Conservation (phyloP, 2,888 invertebrate species). For the Pollenia labialis region DNA sequence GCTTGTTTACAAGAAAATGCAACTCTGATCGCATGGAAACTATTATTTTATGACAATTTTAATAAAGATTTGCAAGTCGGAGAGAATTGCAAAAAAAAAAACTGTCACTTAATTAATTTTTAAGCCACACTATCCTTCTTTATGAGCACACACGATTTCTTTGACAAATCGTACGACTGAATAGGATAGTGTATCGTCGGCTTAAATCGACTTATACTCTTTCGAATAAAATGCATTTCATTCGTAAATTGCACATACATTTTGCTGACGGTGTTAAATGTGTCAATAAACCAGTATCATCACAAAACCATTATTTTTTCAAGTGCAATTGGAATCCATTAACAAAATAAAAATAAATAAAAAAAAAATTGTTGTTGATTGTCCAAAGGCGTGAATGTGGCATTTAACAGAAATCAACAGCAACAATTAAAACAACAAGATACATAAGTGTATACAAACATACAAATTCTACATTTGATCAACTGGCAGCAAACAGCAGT, state of each 20-base stretch:
- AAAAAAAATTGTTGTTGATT: slow-evolving; percentile 35
- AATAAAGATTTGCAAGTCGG: too few relatives aligned
- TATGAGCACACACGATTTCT: too few relatives aligned
- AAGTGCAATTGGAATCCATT: slow-evolving; percentile 72
- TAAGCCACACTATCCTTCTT: too few relatives aligned
- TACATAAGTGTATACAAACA: background rate
- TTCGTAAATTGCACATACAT: slow-evolving; percentile 23
- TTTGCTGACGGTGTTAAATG: slow-evolving; percentile 59
- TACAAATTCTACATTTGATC: background rate
- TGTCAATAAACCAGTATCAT: slow-evolving; percentile 69
- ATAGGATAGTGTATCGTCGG: too few relatives aligned
- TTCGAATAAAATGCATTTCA: slow-evolving; percentile 22
- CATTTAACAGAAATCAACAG: slow-evolving; percentile 58
- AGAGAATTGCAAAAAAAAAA: too few relatives aligned
- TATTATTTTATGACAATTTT: too few relatives aligned
- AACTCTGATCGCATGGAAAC: too few relatives aligned
- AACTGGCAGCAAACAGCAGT: slow-evolving; percentile 40
- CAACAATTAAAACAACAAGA: slow-evolving; percentile 17
- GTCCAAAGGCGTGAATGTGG: slow-evolving; percentile 65
- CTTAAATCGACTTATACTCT: slow-evolving; percentile 23
- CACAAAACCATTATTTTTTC: slow-evolving; percentile 61
- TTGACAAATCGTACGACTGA: too few relatives aligned
- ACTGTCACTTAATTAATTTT: too few relatives aligned
- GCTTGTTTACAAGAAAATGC: too few relatives aligned
- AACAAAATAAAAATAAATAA: background rate